Percentiles rank a stretch among this genome's conserved stretches.
These are phyloP conservation scores for Actias luna DNA, from an alignment of 2,888 invertebrate species.

Conservation along the genomic window DNA sequence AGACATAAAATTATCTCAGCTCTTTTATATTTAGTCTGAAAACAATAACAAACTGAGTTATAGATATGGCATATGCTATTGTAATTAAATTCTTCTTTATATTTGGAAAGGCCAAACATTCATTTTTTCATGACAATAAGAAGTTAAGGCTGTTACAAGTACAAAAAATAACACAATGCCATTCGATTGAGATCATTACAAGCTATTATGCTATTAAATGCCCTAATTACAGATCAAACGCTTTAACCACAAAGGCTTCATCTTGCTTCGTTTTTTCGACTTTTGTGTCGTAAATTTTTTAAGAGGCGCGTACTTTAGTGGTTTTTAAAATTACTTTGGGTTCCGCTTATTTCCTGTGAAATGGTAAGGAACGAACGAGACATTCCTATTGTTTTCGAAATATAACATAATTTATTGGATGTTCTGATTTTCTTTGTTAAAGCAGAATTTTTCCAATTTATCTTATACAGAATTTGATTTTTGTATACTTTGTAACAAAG, in stretches of 20 bases:
- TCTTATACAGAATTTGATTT: background rate
- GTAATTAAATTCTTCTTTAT: conserved; percentile 9
- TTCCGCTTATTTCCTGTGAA: conserved; percentile 35
- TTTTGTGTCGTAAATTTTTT: conserved; percentile 68
- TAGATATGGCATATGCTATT: conserved; percentile 2
- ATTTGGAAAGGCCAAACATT: conserved; percentile 9
- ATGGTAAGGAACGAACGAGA: conserved; percentile 13
- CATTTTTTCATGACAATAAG: conserved; percentile 53
- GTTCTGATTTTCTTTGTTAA: conserved; percentile 4
- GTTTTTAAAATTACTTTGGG: conserved; percentile 62
- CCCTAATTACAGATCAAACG: conserved; percentile 78
- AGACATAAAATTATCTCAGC: background rate
- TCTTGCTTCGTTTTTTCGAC: conserved; percentile 62
- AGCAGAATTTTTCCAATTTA: conserved; percentile 4
- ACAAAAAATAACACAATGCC: conserved; percentile 58
- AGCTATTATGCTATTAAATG: conserved; percentile 70
- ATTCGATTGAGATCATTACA: conserved; percentile 71
- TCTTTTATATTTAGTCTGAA: background rate
- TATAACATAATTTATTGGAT: conserved; percentile 5
- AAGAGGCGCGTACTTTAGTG: conserved; percentile 57
- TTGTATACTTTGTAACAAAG: background rate
- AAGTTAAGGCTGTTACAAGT: conserved; percentile 47
- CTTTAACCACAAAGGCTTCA: conserved; percentile 71
- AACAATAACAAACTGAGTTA: background rate
- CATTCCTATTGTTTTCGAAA: conserved; percentile 6